Evolutionary conservation across 2,797 vertebrate genomes (phyloP), one percentile per base, ranked within the genome.

Genomic region (Trichosurus vulpecula): DNA sequence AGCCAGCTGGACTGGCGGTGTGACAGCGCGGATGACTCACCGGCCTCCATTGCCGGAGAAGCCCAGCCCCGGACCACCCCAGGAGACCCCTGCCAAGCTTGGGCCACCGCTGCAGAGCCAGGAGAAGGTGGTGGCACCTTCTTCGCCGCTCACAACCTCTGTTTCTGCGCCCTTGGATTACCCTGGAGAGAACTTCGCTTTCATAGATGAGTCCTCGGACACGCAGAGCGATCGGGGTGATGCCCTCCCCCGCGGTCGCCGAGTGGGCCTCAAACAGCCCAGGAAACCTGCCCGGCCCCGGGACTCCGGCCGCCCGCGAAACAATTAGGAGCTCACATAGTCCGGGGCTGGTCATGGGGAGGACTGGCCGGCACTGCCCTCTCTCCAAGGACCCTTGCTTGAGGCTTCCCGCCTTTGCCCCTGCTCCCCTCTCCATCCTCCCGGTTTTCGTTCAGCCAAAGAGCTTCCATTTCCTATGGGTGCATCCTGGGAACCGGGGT

Each of bases 161-260:
- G n/a, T 81, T 41, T 81, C 66, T 9, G 66, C 66, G n/a, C 93
- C 98, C 94, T 98, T 99, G 93, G 99, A 99, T 94, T 99, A 99
- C 97, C 99, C 99, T 4, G 99, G 99, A 25, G 99, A 99, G 98
- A 99, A 99, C 97, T 97, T 99, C 97, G 99, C 99, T 0, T 81
- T 99, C 97, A 99, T 99, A 0, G 99, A 99, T 2, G 99, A 99
- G 98, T 99, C 99, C 14, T 99, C 99, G 0, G 99, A 99, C 97
- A 98, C 99, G 0, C 98, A 99, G 96, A 99, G 99, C 10, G 99
- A 99, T 92, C 31, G 96, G 35, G 94, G 96, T 81, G 97, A 97
- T 61, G 96, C 95, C 5, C 95, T 96, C 29, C 93, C 97, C 3
- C 96, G 95, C 0, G 91, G 91, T 1, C 94, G 97, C 0, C 95